These are phyloP conservation scores for Grus americana DNA, from an alignment of 2,113 vertebrate genomes.

Conservation along the genomic window DNA sequence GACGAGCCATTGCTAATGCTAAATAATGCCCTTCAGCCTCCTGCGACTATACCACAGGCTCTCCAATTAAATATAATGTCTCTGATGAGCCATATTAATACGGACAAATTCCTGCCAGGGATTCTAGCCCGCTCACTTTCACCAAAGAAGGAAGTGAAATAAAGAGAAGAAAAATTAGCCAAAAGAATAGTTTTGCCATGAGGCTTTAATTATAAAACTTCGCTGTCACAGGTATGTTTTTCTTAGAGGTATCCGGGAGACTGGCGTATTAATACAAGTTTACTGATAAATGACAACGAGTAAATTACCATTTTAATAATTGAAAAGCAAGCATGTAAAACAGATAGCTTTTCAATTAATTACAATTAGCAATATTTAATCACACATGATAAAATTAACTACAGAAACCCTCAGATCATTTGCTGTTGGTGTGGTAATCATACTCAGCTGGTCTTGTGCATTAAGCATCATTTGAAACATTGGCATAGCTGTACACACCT, in stretches of 20 bases:
- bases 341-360: constrained; percentile 54
- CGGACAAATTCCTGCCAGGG: constrained; percentile 76
- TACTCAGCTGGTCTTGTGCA: background rate
- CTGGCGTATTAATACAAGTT: background rate
- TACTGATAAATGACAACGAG: background rate
- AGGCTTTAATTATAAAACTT: constrained; percentile 26
- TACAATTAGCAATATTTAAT: constrained; percentile 57
- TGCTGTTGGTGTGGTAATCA: background rate
- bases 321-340: constrained; percentile 46
- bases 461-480: background rate
- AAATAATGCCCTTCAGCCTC: constrained; percentile 88
- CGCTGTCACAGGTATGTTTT: background rate
- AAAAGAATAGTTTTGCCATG: background rate
- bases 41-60: constrained; percentile 80
- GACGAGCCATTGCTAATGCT: constrained; percentile 86
- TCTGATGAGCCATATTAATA: constrained; percentile 82
- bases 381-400: constrained; percentile 43
- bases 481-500: background rate
- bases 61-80: constrained; percentile 87
- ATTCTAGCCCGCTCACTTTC: constrained; percentile 69
- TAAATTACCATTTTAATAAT: constrained; percentile 48
- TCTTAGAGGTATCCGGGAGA: background rate
- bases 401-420: background rate
- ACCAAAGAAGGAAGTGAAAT: constrained; percentile 49
- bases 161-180: constrained; percentile 15